Percentiles rank a stretch among this genome's conserved stretches.
phyloP scores from a whole-genome alignment of 2,113 vertebrate genomes.

The Pipra filicauda region DNA sequence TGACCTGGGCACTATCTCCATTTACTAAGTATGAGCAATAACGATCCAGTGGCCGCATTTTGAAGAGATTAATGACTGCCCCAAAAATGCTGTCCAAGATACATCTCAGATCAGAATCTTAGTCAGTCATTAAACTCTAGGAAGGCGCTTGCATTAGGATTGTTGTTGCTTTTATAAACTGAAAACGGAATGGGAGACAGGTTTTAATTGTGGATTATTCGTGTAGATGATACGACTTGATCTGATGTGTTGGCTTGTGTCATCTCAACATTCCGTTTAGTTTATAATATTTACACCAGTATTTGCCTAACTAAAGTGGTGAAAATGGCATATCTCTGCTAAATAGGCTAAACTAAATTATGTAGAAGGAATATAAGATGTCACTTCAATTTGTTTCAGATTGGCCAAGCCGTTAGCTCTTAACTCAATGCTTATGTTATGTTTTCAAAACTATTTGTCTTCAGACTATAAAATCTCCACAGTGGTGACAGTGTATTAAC shows the following conservation, averaged over 20 bases:
- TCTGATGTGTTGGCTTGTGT: background rate
- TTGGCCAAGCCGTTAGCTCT: background rate
- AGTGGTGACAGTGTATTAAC: background rate
- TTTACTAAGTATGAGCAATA: conserved; percentile 68
- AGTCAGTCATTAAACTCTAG: background rate
- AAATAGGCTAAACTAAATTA: background rate
- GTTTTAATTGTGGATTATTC: background rate
- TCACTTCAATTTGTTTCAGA: background rate
- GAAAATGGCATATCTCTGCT: background rate
- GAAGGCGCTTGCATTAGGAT: conserved; percentile 44
- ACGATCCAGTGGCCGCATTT: conserved; percentile 57
- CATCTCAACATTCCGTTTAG: conserved; percentile 60
- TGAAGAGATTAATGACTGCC: conserved; percentile 21
- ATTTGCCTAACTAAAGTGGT: conserved; percentile 41
- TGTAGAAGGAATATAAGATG: background rate
- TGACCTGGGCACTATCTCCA: conserved; percentile 68
- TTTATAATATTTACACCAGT: conserved; percentile 62
- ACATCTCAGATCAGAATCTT: background rate
- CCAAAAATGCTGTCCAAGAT: background rate
- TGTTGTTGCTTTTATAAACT: conserved; percentile 77
- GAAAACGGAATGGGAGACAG: conserved; percentile 13
- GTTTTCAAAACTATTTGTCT: conserved; percentile 23
- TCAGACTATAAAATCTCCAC: background rate
- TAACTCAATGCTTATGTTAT: background rate
- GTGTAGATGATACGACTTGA: conserved; percentile 13